These are phyloP conservation scores for Epinephelus coioides DNA, from an alignment of 2,797 vertebrate genomes.

Conservation along the genomic window DNA sequence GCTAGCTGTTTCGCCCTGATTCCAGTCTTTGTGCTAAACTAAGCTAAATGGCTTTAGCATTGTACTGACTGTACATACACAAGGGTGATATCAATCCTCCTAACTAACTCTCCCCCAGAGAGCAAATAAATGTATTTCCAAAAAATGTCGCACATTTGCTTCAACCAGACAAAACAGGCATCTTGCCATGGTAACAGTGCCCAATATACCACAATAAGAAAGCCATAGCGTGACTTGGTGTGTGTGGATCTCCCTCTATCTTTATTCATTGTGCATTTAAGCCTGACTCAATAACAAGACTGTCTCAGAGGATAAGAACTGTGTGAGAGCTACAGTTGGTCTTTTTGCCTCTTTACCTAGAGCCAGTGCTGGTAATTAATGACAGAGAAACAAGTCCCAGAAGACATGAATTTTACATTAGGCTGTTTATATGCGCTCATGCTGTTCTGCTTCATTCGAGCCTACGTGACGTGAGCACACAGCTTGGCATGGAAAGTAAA, in stretches of 20 bases:
- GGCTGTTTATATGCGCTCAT: slow-evolving; percentile 72
- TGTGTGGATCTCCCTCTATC: slow-evolving; percentile 24
- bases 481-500: slow-evolving; percentile 47
- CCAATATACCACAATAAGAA: slow-evolving; percentile 15
- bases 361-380: slow-evolving; percentile 78
- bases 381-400: slow-evolving; percentile 79
- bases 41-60: too few species aligned
- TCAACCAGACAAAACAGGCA: slow-evolving; percentile 16
- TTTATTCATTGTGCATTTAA: slow-evolving; percentile 41
- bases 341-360: slow-evolving; percentile 71
- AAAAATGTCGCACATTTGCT: neutral
- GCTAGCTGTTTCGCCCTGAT: too few species aligned
- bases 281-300: slow-evolving; percentile 52
- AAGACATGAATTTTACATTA: slow-evolving; percentile 83
- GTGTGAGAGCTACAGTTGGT: slow-evolving; percentile 62
- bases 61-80: too few species aligned
- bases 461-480: slow-evolving; percentile 50
- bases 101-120: neutral
- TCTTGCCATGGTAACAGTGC: neutral
- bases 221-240: slow-evolving; percentile 1
- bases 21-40: too few species aligned
- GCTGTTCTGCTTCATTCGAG: slow-evolving; percentile 60
- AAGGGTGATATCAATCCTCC: too few species aligned
- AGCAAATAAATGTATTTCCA: neutral
- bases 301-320: slow-evolving; percentile 56